Conservation (phyloP, 2,888 invertebrate genomes). For the Drosophila austrosaltans region DNA sequence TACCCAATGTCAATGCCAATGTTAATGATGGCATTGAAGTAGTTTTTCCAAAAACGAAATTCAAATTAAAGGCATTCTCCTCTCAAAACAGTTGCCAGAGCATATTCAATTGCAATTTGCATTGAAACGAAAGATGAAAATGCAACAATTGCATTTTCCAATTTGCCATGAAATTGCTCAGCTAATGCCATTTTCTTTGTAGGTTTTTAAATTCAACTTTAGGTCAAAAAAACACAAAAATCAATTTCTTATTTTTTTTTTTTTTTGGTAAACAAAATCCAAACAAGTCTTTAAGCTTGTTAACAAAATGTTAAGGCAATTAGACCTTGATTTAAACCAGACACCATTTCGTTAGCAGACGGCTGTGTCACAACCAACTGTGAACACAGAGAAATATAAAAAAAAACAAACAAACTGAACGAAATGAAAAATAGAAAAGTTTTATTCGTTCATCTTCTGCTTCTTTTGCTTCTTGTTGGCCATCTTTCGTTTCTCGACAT, state of each 20-base stretch:
- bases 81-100: too few species aligned
- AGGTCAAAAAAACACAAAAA: background rate
- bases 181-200: too few species aligned
- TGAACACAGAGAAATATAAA: background rate
- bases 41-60: background rate
- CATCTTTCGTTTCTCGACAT: background rate
- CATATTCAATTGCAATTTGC: background rate
- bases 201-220: too few species aligned
- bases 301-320: too few species aligned
- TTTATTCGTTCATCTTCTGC: background rate
- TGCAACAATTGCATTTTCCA: background rate
- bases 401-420: background rate
- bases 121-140: background rate
- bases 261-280: too few species aligned
- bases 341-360: background rate
- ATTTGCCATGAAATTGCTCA: too few species aligned
- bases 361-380: background rate
- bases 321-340: too few species aligned
- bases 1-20: background rate
- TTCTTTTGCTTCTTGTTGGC: background rate
- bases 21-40: background rate
- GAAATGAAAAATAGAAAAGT: background rate
- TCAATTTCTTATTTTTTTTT: background rate
- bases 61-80: background rate
- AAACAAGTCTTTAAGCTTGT: too few species aligned